These are phyloP conservation scores for Formica aserva DNA, from an alignment of 2,888 invertebrate genomes.

Conservation along the genomic window DNA sequence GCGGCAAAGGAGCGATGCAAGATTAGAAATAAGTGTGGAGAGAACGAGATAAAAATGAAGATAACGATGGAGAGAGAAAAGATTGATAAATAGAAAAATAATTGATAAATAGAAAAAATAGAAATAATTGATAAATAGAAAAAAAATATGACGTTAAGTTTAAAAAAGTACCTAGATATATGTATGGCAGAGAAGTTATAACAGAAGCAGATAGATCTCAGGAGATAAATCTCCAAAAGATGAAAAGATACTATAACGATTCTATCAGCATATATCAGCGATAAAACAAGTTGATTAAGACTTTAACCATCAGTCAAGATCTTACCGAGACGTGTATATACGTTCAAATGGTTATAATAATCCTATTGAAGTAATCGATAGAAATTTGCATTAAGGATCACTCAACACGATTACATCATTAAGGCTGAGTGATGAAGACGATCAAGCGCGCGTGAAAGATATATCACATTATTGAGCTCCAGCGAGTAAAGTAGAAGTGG, in stretches of 20 bases:
- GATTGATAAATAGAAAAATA: not conserved
- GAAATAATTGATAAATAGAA: not conserved
- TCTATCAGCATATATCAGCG: not conserved
- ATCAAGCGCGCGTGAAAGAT: constrained; percentile 16
- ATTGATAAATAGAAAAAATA: too few species aligned
- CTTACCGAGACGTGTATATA: not conserved
- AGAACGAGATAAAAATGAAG: not conserved
- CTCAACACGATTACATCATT: constrained; percentile 34
- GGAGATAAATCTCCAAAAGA: not conserved
- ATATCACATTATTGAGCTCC: constrained; percentile 11
- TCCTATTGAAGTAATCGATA: not conserved
- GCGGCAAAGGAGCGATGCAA: not conserved
- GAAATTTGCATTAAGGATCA: not conserved
- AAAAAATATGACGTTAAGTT: not conserved
- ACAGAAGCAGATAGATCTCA: not conserved
- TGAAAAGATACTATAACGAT: not conserved
- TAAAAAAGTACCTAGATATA: not conserved
- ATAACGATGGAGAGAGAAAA: not conserved
- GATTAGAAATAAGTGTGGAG: not conserved
- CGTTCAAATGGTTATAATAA: not conserved
- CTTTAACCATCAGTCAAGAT: constrained; percentile 9
- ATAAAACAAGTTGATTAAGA: not conserved
- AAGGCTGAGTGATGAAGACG: constrained; percentile 13
- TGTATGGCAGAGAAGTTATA: not conserved
- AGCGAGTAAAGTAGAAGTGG: constrained; percentile 19